A percentile compares a stretch with the other conserved stretches of the same genome.
phyloP scores from a whole-genome alignment of 2,888 invertebrate genomes.

The Hirtodrosophila cameraria region DNA sequence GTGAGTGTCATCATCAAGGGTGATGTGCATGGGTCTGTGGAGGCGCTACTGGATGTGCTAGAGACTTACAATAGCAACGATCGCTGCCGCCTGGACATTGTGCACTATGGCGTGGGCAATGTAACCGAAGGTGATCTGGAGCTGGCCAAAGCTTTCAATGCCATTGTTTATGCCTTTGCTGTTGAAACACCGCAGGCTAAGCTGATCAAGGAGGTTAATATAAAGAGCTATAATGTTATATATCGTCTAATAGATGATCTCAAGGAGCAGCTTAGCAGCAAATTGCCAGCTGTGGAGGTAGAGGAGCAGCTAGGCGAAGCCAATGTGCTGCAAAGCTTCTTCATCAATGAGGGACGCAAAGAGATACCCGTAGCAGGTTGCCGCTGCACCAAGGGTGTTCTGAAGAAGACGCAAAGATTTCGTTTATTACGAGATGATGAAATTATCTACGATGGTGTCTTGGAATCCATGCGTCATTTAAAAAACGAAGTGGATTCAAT shows the following conservation, averaged over 20 bases:
- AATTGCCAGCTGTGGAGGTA: constrained; percentile 89
- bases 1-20: constrained; percentile 89
- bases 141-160: constrained; percentile 90
- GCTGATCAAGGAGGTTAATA: constrained; percentile 84
- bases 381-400: constrained; percentile 90
- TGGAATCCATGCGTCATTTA: constrained; percentile 93
- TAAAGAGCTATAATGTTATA: constrained; percentile 94
- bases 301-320: constrained; percentile 94
- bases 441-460: constrained; percentile 88
- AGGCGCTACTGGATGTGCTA: constrained; percentile 96
- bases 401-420: constrained; percentile 88
- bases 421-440: constrained; percentile 88
- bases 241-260: constrained; percentile 96
- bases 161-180: constrained; percentile 95
- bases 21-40: constrained; percentile 98
- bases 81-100: constrained; percentile 91
- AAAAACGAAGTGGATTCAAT: constrained; percentile 94
- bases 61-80: constrained; percentile 92
- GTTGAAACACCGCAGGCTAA: constrained; percentile 85
- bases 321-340: constrained; percentile 92
- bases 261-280: constrained; percentile 89
- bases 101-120: constrained; percentile 96
- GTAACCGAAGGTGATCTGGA: constrained; percentile 93
- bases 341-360: constrained; percentile 91
- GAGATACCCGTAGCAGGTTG: constrained; percentile 95